phyloP scores from a whole-genome alignment of 1,140 invertebrate species.

The Drosophila lacteicornis region DNA sequence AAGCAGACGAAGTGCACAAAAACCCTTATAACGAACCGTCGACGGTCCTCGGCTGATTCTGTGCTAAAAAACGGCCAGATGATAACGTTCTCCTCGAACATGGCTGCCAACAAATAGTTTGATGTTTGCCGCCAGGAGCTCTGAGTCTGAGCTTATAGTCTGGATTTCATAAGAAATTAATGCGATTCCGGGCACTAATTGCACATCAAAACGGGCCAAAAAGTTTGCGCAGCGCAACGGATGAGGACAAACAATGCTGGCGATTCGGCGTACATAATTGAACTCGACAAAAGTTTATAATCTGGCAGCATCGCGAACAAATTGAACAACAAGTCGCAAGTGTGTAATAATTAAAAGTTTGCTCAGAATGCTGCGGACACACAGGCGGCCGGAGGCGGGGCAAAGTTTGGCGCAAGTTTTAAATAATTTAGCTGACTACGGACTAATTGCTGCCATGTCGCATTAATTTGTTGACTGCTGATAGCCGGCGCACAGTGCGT shows the following conservation, averaged over 20 bases:
- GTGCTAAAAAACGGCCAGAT: slow-evolving; percentile 21
- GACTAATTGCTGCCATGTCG: slow-evolving; percentile 62
- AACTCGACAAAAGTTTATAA: slow-evolving; percentile 74
- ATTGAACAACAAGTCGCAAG: slow-evolving; percentile 72
- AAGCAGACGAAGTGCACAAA: slow-evolving; percentile 12
- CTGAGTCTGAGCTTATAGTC: neutral
- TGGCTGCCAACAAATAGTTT: slow-evolving; percentile 20
- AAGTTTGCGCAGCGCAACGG: slow-evolving; percentile 28
- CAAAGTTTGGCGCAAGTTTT: slow-evolving; percentile 70
- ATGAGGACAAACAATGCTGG: slow-evolving; percentile 19
- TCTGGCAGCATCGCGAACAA: slow-evolving; percentile 70
- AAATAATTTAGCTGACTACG: slow-evolving; percentile 61
- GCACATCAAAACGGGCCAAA: slow-evolving; percentile 34
- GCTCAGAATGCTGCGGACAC: slow-evolving; percentile 25
- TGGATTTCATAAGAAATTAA: slow-evolving; percentile 11
- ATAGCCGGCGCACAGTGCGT: slow-evolving; percentile 34
- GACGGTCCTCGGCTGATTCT: slow-evolving; percentile 26
- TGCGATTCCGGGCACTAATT: slow-evolving; percentile 21
- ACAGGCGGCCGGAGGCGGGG: slow-evolving; percentile 9
- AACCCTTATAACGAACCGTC: slow-evolving; percentile 13
- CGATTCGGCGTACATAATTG: slow-evolving; percentile 64
- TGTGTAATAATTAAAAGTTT: slow-evolving; percentile 80
- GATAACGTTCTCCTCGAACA: slow-evolving; percentile 42
- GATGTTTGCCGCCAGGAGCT: slow-evolving; percentile 5
- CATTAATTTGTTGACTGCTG: slow-evolving; percentile 32